Evolutionary conservation across 2,797 vertebrate species (phyloP), one percentile per base, ranked within the genome.

Genomic region (Nasua narica): DNA sequence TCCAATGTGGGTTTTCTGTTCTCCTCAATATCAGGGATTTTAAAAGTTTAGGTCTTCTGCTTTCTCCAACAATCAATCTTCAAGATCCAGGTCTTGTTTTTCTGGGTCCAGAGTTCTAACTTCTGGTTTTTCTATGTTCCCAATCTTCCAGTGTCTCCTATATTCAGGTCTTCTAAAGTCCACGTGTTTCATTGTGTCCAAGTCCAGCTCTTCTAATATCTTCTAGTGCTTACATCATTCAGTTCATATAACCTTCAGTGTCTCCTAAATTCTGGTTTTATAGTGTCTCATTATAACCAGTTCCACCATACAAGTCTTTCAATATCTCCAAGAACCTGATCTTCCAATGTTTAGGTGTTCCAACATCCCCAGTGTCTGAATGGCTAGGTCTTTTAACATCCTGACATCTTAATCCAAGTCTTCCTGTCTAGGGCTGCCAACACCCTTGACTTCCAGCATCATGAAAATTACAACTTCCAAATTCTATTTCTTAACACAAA

Each of bases 261-360:
- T 96, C 48, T 93, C 37, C 58, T 69, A 54, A 70, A 96, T 95
- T 32, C 50, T 90, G 25, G 54, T 85, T 94, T 96, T 86, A 43
- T 9, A 76, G 12, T 69, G 2, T 67, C 16, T 70, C 87, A 48
- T 96, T 58, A 54, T 69, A 16, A 14, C 3, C 27, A 67, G 9
- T 83, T 94, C 40, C 25, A 72, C n/a, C 83, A 60, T n/a, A 52
- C 29, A 92, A 52, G 18, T 92, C 50, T 92, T 94, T 91, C 12
- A 72, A 37, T 62, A 83, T 82, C 40, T 85, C 46, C 10, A 77
- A 86, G 32, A 92, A 77, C 15, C 15, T 69, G 84, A 3, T 92
- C 43, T 92, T 79, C 8, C 14, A 91, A 29, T 21, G 94, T 48
- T 91, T 10, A 88, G 8, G 37, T 90, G 6, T 87, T 91, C 23